Base-by-base conservation (phyloP, 2,113 vertebrate species). In the Parus major region DNA sequence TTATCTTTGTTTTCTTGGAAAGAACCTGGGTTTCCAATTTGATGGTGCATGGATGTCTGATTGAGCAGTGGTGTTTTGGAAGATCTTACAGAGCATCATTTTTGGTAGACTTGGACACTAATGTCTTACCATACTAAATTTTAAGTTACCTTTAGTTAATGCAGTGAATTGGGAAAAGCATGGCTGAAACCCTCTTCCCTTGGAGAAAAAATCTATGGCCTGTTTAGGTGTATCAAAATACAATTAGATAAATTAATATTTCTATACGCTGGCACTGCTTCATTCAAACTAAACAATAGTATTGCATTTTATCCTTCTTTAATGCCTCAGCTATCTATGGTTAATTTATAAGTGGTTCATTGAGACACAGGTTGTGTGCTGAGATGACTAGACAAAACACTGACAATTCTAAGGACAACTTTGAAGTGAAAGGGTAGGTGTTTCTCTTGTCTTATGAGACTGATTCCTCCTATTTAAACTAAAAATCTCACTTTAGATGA, bases 31-130 rank as follows among this genome's bases (percentile, higher is more conserved):
- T 80, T 94, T 94, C n/a, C 39, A 76, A 0, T 69, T 44, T 2
- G 5, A 36, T 68, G 60, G 12, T 5, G 7, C 16, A 21, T 0
- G 0, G n/a, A 27, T 66, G 35, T 53, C n/a, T 90, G 65, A 69
- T 23, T 39, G 59, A 22, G 27, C 47, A 42, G 35, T 63, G 39
- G 18, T 57, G 36, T 0, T 76, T 16, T 35, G 33, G 8, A 49
- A 66, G 41, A 61, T 73, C n/a, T 31, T 35, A 41, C 25, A 49
- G 44, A 15, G 29, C 33, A 25, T 69, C 3, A 22, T 86, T 81
- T 91, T 65, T 66, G 46, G 35, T 25, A 29, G 46, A 16, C 29
- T 55, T 2, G 1, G 27, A 11, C 35, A 10, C 21, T 50, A 6
- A 22, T 78, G 10, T 27, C 18, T 61, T 88, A n/a, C 39, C 15